These are phyloP conservation scores for Drosophila ezoana DNA, from an alignment of 2,888 invertebrate genomes.

Conservation along the genomic window DNA sequence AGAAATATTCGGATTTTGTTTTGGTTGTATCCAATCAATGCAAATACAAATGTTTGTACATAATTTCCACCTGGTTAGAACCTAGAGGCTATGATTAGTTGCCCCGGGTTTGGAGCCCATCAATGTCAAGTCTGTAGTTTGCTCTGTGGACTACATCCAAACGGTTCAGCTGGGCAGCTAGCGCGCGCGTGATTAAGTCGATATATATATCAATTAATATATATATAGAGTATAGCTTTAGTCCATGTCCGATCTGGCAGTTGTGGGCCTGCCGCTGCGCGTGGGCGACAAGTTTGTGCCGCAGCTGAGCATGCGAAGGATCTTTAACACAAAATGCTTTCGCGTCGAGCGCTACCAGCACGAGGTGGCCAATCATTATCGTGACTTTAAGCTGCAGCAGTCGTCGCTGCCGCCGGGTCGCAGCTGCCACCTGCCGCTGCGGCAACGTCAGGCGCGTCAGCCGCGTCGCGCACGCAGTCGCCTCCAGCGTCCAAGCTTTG, in stretches of 20 bases:
- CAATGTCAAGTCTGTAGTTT: constrained; percentile 68
- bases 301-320: constrained; percentile 69
- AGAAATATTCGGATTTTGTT: constrained; percentile 45
- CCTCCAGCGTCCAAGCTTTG: constrained; percentile 26
- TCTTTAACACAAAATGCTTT: constrained; percentile 68
- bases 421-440: constrained; percentile 28
- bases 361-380: constrained; percentile 84
- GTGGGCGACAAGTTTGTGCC: constrained; percentile 49
- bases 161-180: constrained; percentile 43
- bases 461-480: constrained; percentile 31
- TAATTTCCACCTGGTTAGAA: constrained; percentile 32
- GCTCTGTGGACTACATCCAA: constrained; percentile 54
- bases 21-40: constrained; percentile 65
- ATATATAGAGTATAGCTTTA: neutral
- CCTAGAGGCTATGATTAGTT: constrained; percentile 20
- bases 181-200: neutral
- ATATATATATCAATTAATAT: neutral
- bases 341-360: constrained; percentile 67
- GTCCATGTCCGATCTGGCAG: constrained; percentile 47
- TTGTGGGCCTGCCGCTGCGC: constrained; percentile 64
- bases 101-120: constrained; percentile 28
- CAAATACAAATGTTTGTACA: constrained; percentile 57
- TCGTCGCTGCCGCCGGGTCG: constrained; percentile 30
- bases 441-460: constrained; percentile 33
- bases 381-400: constrained; percentile 76